Evolutionary conservation across 2,888 invertebrate species (phyloP).

Genomic region (Scelioninae gen. 1): DNA sequence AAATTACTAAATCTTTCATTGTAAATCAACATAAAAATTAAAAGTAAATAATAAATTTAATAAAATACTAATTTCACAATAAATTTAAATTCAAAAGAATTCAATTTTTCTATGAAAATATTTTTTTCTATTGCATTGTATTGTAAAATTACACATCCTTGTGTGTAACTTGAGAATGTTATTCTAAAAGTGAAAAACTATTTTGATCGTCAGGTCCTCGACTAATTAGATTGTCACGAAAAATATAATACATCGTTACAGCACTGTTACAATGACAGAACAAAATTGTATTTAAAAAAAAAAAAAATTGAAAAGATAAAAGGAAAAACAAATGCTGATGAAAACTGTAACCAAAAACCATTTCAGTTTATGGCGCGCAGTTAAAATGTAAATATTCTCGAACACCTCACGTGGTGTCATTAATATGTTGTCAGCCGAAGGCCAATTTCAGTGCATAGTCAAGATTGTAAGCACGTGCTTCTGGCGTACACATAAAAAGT

Average conservation of each 20-base stretch:
- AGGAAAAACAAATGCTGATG: neutral
- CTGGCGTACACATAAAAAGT: constrained; percentile 30
- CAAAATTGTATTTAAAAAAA: too few relatives aligned
- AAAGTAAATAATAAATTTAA: too few relatives aligned
- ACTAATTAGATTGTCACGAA: constrained; percentile 5
- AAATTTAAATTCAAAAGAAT: too few relatives aligned
- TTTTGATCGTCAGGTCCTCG: neutral
- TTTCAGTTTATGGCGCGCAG: neutral
- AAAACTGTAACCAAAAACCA: neutral
- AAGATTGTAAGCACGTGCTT: constrained; percentile 38
- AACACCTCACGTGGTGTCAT: constrained; percentile 27
- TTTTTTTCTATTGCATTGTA: too few relatives aligned
- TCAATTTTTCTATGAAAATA: too few relatives aligned
- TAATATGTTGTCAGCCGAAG: constrained; percentile 34
- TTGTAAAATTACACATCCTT: neutral
- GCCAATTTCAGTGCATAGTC: constrained; percentile 16
- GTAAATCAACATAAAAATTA: too few relatives aligned
- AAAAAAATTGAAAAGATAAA: neutral
- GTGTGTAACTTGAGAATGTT: neutral
- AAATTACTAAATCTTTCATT: neutral
- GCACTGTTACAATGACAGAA: neutral
- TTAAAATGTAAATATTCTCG: constrained; percentile 14
- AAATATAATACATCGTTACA: neutral
- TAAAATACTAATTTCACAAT: too few relatives aligned
- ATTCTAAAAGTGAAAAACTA: neutral